Evolutionary conservation across 2,797 vertebrate species (phyloP), one percentile per base, ranked within the genome.

Genomic region (Furcifer pardalis): DNA sequence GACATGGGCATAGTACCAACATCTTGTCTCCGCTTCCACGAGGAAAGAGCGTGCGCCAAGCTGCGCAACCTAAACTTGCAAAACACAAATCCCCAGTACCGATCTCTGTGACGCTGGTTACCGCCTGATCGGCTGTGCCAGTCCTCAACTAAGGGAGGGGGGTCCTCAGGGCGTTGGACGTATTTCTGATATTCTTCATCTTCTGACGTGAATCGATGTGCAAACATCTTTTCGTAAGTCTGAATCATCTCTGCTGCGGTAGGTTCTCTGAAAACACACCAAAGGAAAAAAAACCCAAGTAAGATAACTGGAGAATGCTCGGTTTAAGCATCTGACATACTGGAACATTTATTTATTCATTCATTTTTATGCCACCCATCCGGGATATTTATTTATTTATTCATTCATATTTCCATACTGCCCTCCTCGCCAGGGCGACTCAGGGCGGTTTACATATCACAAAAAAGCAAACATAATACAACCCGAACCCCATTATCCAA

Each of bases 181-280:
- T 98, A 98, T 25, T 96, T 91, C 90, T 98, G 98, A 87, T 97
- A 99, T 15, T 97, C 97, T 2, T 82, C 76, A 89, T 99, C 98
- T 5, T 97, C 95, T 0, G 93, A 81, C 0, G 98, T 94, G 89
- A 98, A 99, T 60, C 98, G 96, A 78, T 96, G 77, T 42, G 95
- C 94, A 91, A 99, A 99, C 96, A 97, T 93, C 77, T 95, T 94
- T 91, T 99, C 97, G 72, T 97, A 99, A 74, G 90, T 90, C 78
- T 93, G 63, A 49, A 84, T 62, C 1, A 83, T 68, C 59, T 97
- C 96, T 6, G 81, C 74, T 30, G 84, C 85, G 56, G 95, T 97
- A 93, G 84, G 90, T 92, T 46, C 82, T 81, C 87, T 82, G 71
- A 0, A 68, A 78, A 73, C 1, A 1, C 0, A 1, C 87, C n/a